These are phyloP conservation scores for Sphaeramia orbicularis DNA, from an alignment of 2,797 vertebrate genomes.

Conservation along the genomic window DNA sequence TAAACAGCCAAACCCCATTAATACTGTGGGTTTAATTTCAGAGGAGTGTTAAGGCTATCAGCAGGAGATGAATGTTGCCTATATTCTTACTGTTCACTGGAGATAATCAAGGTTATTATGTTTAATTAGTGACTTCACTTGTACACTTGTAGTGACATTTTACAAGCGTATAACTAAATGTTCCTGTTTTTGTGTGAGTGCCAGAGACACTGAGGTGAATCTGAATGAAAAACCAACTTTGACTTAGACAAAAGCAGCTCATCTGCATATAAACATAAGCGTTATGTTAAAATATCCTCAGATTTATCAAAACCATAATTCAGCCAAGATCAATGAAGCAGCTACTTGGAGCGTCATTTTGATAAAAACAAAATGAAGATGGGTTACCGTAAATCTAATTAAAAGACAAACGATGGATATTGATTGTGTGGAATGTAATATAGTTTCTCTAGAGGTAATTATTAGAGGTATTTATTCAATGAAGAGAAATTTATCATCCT, in stretches of 20 bases:
- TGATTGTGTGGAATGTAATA: slow-evolving; percentile 22
- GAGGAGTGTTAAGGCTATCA: slow-evolving; percentile 35
- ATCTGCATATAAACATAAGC: slow-evolving; percentile 56
- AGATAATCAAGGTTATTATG: slow-evolving; percentile 46
- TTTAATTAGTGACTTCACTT: slow-evolving; percentile 37
- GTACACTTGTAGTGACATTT: slow-evolving; percentile 18
- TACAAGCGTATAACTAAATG: slow-evolving; percentile 39
- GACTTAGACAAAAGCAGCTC: slow-evolving; percentile 38
- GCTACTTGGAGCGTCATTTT: slow-evolving; percentile 25
- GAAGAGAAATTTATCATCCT: too few species aligned
- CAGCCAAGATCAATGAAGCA: background rate
- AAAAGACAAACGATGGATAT: slow-evolving; percentile 16
- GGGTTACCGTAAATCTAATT: slow-evolving; percentile 25
- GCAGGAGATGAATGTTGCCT: slow-evolving; percentile 60
- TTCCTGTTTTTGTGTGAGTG: slow-evolving; percentile 27
- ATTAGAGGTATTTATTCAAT: slow-evolving; percentile 23
- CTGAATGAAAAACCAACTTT: slow-evolving; percentile 34
- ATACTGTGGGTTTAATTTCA: slow-evolving; percentile 30
- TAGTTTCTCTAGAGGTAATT: slow-evolving; percentile 13
- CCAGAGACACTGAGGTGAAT: slow-evolving; percentile 19
- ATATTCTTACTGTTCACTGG: slow-evolving; percentile 47
- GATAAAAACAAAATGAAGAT: slow-evolving; percentile 37
- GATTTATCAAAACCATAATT: slow-evolving; percentile 49
- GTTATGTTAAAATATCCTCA: slow-evolving; percentile 27
- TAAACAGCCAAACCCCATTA: slow-evolving; percentile 28